Conservation (phyloP, 1,140 invertebrate genomes). For the Eufriesea mexicana region DNA sequence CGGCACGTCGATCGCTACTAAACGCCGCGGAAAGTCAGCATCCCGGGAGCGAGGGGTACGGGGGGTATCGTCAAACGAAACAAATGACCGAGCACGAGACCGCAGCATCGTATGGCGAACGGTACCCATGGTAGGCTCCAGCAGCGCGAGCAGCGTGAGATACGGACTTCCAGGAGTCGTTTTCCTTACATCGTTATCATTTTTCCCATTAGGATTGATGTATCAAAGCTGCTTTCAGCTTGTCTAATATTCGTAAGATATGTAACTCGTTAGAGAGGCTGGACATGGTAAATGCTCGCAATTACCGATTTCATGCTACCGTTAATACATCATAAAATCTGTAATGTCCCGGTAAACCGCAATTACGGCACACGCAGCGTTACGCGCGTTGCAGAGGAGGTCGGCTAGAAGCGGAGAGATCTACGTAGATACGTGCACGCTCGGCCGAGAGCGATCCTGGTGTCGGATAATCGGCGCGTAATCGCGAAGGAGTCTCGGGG, state of each 20-base stretch:
- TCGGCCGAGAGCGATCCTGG: too few relatives aligned
- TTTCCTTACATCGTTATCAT: conserved; percentile 52
- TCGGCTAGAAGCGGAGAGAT: too few relatives aligned
- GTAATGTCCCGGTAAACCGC: conserved; percentile 54
- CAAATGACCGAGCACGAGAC: conserved; percentile 31
- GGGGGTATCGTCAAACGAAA: conserved; percentile 41
- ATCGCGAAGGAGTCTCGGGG: neutral
- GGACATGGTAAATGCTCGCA: conserved; percentile 48
- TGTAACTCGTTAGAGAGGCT: conserved; percentile 46
- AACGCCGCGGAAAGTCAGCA: conserved; percentile 38
- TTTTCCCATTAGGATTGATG: conserved; percentile 47
- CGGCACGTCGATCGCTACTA: conserved; percentile 36
- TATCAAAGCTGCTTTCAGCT: conserved; percentile 49
- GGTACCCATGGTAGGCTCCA: conserved; percentile 12
- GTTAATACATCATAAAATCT: conserved; percentile 66
- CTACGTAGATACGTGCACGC: too few relatives aligned
- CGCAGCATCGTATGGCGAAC: neutral
- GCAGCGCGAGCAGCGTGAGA: conserved; percentile 44
- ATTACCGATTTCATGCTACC: conserved; percentile 68
- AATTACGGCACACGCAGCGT: conserved; percentile 39
- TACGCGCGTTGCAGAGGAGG: neutral
- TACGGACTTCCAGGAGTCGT: conserved; percentile 42
- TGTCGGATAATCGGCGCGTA: too few relatives aligned
- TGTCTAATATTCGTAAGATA: conserved; percentile 51
- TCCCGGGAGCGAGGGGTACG: neutral